Evolutionary conservation across 30 jellyfish, hydroid and myxozoan genomes (phyloP).

Genomic region (Sanderia malayensis): DNA sequence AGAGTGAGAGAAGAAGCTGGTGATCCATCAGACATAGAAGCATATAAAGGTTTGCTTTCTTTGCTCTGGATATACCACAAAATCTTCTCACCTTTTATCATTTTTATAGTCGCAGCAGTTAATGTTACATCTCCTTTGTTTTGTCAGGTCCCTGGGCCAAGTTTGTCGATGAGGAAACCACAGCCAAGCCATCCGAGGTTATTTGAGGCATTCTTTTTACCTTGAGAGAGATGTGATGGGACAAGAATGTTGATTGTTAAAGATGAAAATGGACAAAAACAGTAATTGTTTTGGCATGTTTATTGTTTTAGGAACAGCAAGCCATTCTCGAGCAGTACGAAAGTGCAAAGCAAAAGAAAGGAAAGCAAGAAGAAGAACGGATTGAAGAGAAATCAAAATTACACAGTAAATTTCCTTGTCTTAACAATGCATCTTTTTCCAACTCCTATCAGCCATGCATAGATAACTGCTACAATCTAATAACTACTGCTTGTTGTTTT

Average conservation of each 20-base stretch:
- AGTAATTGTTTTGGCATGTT: no score
- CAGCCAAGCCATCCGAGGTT: slow-evolving; percentile 95
- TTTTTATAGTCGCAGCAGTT: not conserved
- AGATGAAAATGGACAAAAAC: no score
- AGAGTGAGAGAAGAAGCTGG: slow-evolving; percentile 81
- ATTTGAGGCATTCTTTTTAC: no score
- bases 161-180: slow-evolving; percentile 77
- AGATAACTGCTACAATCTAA: no score
- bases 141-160: slow-evolving; percentile 98
- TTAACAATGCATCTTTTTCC: no score
- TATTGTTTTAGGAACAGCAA: slow-evolving; percentile 68
- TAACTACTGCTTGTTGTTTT: not conserved
- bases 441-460: no score
- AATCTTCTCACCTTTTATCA: slow-evolving; percentile 2
- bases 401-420: slow-evolving; percentile 64
- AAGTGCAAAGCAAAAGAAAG: slow-evolving; percentile 78
- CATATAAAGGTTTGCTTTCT: slow-evolving; percentile 93
- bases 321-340: slow-evolving; percentile 80
- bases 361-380: slow-evolving; percentile 86
- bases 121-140: not conserved
- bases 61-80: no score
- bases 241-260: no score
- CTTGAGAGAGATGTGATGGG: no score
- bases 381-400: slow-evolving; percentile 80
- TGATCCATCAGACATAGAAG: slow-evolving; percentile 90